A percentile compares a stretch with the other conserved stretches of the same genome.
Conservation (phyloP, 1,140 invertebrate species). For the Danaus plexippus region DNA sequence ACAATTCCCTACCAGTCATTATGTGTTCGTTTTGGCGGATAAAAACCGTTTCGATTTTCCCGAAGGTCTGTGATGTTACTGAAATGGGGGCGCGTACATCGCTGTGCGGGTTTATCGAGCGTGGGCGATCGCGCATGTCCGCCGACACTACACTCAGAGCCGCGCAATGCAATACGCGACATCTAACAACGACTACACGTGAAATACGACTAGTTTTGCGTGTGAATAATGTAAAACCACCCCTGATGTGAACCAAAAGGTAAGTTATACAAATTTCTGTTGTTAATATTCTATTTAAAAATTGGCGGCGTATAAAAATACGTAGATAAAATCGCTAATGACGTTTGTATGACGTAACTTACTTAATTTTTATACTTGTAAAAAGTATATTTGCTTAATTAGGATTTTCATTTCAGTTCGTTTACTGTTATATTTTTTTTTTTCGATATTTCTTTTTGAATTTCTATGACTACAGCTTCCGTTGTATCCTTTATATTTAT, state of each 20-base stretch:
- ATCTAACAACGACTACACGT: conserved; percentile 27
- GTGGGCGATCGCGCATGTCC: conserved; percentile 61
- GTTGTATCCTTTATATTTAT: no score
- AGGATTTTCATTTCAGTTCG: neutral
- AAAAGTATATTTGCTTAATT: conserved; percentile 9
- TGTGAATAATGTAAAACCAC: conserved; percentile 41
- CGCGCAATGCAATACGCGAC: conserved; percentile 38
- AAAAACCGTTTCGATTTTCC: no score
- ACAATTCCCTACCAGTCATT: no score
- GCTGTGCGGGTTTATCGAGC: conserved; percentile 48
- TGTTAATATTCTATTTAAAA: neutral
- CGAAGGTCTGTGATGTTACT: neutral
- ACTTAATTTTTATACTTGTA: conserved; percentile 5
- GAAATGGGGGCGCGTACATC: conserved; percentile 15
- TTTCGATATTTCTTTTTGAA: no score
- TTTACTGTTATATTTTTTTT: neutral
- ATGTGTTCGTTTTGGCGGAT: no score
- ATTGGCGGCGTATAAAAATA: conserved; percentile 7
- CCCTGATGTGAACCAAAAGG: conserved; percentile 36
- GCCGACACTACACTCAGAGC: conserved; percentile 21
- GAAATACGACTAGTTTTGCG: conserved; percentile 24
- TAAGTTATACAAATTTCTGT: conserved; percentile 19
- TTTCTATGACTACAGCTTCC: no score
- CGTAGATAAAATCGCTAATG: conserved; percentile 11
- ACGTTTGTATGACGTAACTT: conserved; percentile 14